A percentile compares a stretch with the other conserved stretches of the same genome.
These are phyloP conservation scores for Thereva unica DNA, from an alignment of 2,888 invertebrate species.

Conservation along the genomic window DNA sequence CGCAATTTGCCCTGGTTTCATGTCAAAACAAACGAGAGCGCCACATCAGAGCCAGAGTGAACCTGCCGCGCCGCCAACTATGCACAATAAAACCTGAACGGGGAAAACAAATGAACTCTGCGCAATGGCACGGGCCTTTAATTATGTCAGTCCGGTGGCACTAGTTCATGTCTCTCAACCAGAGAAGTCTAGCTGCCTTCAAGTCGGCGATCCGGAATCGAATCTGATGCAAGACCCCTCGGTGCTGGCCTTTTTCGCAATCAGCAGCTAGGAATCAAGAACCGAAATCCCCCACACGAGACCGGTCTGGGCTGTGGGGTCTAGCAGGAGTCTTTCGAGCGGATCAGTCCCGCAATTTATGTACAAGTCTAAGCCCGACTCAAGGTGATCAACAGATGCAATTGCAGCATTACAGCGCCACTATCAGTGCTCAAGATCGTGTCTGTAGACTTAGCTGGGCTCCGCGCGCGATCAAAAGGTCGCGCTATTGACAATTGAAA, in stretches of 20 bases:
- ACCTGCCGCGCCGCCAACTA: slow-evolving; percentile 10
- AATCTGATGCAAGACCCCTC: slow-evolving; percentile 6
- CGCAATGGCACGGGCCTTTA: slow-evolving; percentile 26
- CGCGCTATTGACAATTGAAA: slow-evolving; percentile 27
- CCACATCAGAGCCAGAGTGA: slow-evolving; percentile 5
- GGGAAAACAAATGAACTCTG: slow-evolving; percentile 11
- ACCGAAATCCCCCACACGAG: neutral
- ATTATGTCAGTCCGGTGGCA: slow-evolving; percentile 27
- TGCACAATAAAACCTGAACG: neutral
- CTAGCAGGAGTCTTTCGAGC: neutral
- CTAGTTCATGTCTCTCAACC: slow-evolving; percentile 22
- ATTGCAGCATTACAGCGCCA: slow-evolving; percentile 3
- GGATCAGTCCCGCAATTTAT: slow-evolving; percentile 2
- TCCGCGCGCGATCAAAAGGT: slow-evolving; percentile 19
- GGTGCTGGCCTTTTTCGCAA: slow-evolving; percentile 10
- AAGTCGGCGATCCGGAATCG: neutral
- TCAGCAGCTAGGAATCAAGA: neutral
- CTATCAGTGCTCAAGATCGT: slow-evolving; percentile 12
- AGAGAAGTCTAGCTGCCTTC: slow-evolving; percentile 2
- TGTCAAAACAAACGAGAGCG: slow-evolving; percentile 19
- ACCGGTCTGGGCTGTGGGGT: slow-evolving; percentile 7
- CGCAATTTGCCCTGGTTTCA: slow-evolving; percentile 18
- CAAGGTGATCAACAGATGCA: slow-evolving; percentile 22
- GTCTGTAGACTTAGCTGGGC: neutral
- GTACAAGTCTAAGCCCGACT: slow-evolving; percentile 6